A percentile compares a stretch with the other conserved stretches of the same genome.
Evolutionary conservation across 2,113 vertebrate genomes (phyloP).

Genomic region (Abramis brama): DNA sequence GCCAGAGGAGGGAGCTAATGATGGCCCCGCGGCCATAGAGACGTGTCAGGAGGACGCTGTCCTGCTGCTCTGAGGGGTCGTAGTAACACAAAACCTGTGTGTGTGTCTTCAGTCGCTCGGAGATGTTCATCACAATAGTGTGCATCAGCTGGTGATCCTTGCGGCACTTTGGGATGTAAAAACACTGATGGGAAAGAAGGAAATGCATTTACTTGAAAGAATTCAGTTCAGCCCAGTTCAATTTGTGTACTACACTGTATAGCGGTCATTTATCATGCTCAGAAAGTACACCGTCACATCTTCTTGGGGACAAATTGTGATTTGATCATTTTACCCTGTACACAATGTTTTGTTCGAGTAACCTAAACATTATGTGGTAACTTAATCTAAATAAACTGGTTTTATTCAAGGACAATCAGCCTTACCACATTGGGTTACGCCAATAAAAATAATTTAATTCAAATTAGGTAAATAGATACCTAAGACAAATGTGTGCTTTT

Average conservation of each 20-base stretch:
- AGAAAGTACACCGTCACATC: background rate
- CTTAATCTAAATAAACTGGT: background rate
- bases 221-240: background rate
- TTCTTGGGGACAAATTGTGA: background rate
- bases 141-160: conserved; percentile 85
- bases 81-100: conserved; percentile 86
- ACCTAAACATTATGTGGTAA: background rate
- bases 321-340: background rate
- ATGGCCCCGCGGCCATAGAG: conserved; percentile 86
- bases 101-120: conserved; percentile 86
- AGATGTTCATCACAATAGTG: conserved; percentile 82
- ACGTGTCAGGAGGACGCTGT: conserved; percentile 85
- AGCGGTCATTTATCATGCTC: background rate
- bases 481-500: background rate
- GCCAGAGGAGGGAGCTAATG: conserved; percentile 92
- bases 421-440: background rate
- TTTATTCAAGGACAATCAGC: background rate
- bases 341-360: background rate
- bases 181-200: conserved; percentile 78
- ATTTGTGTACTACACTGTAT: background rate
- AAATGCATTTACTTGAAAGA: background rate
- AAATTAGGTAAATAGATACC: background rate
- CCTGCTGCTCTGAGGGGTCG: conserved; percentile 81
- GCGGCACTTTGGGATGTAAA: conserved; percentile 89
- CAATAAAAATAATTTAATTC: background rate